Base-by-base conservation (phyloP, 1,140 invertebrate species). In the Trachymyrmex cornetzi region DNA sequence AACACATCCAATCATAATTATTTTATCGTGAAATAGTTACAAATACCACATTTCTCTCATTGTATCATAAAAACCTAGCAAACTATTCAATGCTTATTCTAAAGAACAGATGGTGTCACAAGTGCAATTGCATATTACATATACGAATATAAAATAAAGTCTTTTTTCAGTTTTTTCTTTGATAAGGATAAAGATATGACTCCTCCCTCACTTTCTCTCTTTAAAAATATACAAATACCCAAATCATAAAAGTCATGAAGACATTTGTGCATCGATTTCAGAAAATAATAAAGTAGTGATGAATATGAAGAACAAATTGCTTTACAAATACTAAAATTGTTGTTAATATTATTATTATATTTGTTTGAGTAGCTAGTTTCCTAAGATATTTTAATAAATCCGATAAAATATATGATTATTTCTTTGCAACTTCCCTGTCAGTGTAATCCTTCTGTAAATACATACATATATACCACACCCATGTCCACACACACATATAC, bases 341-440 rank as follows among this genome's bases (percentile, higher is more conserved):
- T 9, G 27, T 14, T 74, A 74, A 38, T 30, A 66, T n/a, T 66
- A 61, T 71, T 82, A 71, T 53, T 74, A 50, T 74, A 63, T 75
- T 50, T 61, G 53, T 84, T 50, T 9, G 27, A 67, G 30, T 82
- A 84, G 69, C 50, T 48, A 84, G 53, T 34, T 61, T 50, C 24
- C 4, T 84, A 84, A 61, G 11, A 75, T 75, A 84, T 61, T 84
- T 84, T 61, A 75, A 84, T 84, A 84, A 84, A 84, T 75, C 12
- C 22, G 4, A 74, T 59, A 27, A 67, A 22, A 59, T 16, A 1
- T 59, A 44, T 44, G 3, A 59, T 11, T 6, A 5, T 22, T 14
- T 48, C 1, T 1, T 38, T 57, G 6, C 3, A 48, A n/a, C 3
- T 55, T 24, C 9, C 11, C 24, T 38, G 9, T 50, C n/a, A 71